Evolutionary conservation across 2,113 vertebrate genomes (phyloP), one percentile per base, ranked within the genome.

Genomic region (Cebus imitator): DNA sequence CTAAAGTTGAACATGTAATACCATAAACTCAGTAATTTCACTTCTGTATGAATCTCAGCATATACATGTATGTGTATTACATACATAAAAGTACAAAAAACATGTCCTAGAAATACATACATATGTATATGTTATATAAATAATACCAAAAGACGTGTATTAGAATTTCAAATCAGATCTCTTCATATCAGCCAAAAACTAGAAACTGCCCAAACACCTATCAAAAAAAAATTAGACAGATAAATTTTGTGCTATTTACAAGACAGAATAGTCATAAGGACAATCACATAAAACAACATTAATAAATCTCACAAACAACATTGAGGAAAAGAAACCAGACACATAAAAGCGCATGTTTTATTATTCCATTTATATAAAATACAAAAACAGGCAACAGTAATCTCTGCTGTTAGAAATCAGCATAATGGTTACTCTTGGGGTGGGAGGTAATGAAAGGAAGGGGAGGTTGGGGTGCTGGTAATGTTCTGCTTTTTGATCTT

Each of bases 181-280:
- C 25, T 23, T 91, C 21, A 68, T 64, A 79, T 86, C 40, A 95
- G 35, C 50, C 50, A 4, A 48, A 87, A 79, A 86, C 32, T 86
- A 13, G 27, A 86, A 40, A 58, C 50, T 91, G 58, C 40, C 23
- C 17, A 76, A 90, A 90, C 37, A 25, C 43, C 30, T 93, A 79
- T 30, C 48, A 37, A 90, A 7, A 64, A 87, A 81, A 91, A 94
- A 87, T 21, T 68, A 18, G 87, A 57, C 27, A 91, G 82, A 35
- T 92, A 84, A 57, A 85, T 20, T 68, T 50, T 68, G 11, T 94
- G 68, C 68, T 70, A 70, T 43, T 94, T 94, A 78, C 9, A 83
- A 94, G 94, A 91, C 16, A 91, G 37, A 94, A 87, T 83, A 30
- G 35, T 85, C 73, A 73, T 52, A 96, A 96, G 14, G 72, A 85